phyloP scores from a whole-genome alignment of 1,140 invertebrate species.

The Aphidius gifuensis region DNA sequence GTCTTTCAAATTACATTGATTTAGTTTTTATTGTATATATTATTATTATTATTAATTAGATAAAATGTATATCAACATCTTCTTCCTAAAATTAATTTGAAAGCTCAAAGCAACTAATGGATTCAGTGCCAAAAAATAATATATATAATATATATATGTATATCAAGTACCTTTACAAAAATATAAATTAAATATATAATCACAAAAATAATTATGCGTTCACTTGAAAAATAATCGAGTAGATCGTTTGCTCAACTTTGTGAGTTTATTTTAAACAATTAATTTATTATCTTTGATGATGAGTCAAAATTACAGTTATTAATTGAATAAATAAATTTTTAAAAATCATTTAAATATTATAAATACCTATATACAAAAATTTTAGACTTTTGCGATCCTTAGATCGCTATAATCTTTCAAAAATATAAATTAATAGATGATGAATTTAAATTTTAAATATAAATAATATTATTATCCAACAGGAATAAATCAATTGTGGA shows the following conservation, averaged over 20 bases:
- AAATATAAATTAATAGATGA: too few relatives aligned
- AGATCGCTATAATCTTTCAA: too few relatives aligned
- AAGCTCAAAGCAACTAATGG: background rate
- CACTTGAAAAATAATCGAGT: constrained; percentile 26
- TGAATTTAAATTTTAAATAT: too few relatives aligned
- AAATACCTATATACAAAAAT: too few relatives aligned
- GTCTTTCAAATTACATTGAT: background rate
- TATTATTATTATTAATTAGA: background rate
- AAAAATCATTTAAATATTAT: too few relatives aligned
- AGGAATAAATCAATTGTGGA: background rate
- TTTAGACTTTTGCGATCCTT: too few relatives aligned
- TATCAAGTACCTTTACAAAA: constrained; percentile 21
- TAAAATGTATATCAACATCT: background rate
- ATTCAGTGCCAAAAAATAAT: constrained; percentile 21
- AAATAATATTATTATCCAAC: too few relatives aligned
- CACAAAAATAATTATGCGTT: constrained; percentile 22
- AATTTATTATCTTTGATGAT: too few relatives aligned
- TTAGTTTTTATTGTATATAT: background rate
- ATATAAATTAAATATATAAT: constrained; percentile 5
- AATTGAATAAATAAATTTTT: too few relatives aligned
- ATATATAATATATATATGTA: constrained; percentile 18
- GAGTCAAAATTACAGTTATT: too few relatives aligned
- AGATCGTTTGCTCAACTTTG: constrained; percentile 43
- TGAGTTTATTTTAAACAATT: constrained; percentile 22
- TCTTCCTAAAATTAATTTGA: too few relatives aligned